Conservation (phyloP, 1,140 invertebrate genomes). For the Dreissena rostriformis region DNA sequence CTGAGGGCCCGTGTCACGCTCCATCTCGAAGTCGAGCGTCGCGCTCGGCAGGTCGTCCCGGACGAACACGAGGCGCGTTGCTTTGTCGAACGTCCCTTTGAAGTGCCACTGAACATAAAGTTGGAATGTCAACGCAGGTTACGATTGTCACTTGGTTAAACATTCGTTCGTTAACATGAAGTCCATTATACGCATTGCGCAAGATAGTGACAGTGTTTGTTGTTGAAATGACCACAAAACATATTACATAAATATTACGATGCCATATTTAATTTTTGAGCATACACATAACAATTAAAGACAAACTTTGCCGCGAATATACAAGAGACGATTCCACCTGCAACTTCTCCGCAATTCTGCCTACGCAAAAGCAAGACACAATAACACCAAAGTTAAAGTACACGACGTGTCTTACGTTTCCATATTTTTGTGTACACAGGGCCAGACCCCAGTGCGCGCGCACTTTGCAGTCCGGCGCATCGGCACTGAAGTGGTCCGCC, state of each 20-base stretch:
- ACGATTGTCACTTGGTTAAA: neutral
- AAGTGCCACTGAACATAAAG: neutral
- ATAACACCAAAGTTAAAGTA: neutral
- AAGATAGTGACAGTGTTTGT: neutral
- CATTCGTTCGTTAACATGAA: neutral
- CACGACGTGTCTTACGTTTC: slow-evolving; percentile 5
- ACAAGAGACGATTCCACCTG: neutral
- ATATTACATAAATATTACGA: neutral
- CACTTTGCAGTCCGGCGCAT: slow-evolving; percentile 17
- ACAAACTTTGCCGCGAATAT: neutral
- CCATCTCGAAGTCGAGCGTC: slow-evolving; percentile 12
- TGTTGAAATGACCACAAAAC: neutral
- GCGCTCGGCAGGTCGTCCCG: slow-evolving; percentile 42
- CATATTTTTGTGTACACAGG: slow-evolving; percentile 32
- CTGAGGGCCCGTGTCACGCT: slow-evolving; percentile 3
- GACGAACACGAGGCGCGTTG: slow-evolving; percentile 1
- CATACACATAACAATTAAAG: neutral
- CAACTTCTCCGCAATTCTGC: neutral
- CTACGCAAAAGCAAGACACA: neutral
- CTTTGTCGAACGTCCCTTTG: neutral
- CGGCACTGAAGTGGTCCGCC: slow-evolving; percentile 32
- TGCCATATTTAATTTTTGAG: neutral
- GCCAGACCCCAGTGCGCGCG: slow-evolving; percentile 21
- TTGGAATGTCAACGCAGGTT: neutral
- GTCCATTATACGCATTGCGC: too few relatives aligned